Base-by-base conservation (phyloP, 2,113 vertebrate genomes). In the Engystomops pustulosus region DNA sequence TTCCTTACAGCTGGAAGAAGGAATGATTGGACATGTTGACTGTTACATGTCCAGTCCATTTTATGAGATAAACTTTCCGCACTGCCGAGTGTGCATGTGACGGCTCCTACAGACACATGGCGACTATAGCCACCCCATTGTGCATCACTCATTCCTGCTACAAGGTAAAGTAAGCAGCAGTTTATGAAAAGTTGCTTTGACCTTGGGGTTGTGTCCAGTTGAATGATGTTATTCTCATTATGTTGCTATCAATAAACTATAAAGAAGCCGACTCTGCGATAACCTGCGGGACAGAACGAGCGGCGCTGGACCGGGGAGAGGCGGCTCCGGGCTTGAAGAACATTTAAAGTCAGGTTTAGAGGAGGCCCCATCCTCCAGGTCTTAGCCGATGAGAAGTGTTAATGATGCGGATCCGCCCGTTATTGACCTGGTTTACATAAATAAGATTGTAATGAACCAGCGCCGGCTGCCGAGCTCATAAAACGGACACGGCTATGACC, bases 371-470 rank as follows among this genome's bases (percentile, higher is more conserved):
- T 80, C 79, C 79, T 18, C 79, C 79, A 65, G 41, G 25, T 45
- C 62, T 69, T 9, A 30, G 41, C 12, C 10, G 41, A 80, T 68
- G 49, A 60, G n/a, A 27, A 38, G 10, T 36, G 36, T 72, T 72
- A 82, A 72, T 74, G 80, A 82, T 12, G 32, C 51, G 6, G 30
- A 30, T 15, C 68, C 68, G 41, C 25, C 36, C 23, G 11, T 58
- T 60, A 60, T 71, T 44, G 27, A 80, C 58, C 79, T 23, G 30
- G 62, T 69, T 60, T 82, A 60, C 49, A 82, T 82, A 72, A 72
- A 82, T 74, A 72, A 60, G 23, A n/a, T 23, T 44, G 44, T 68
- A 69, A 80, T 80, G 34, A 80, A 51, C 36, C 17, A n/a, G n/a
- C n/a, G n/a, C n/a, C n/a, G n/a, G n/a, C n/a, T 41, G 32, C 49